These are phyloP conservation scores for Pocillopora grandis DNA, from an alignment of 92 coral and sea anemone species.

Conservation along the genomic window DNA sequence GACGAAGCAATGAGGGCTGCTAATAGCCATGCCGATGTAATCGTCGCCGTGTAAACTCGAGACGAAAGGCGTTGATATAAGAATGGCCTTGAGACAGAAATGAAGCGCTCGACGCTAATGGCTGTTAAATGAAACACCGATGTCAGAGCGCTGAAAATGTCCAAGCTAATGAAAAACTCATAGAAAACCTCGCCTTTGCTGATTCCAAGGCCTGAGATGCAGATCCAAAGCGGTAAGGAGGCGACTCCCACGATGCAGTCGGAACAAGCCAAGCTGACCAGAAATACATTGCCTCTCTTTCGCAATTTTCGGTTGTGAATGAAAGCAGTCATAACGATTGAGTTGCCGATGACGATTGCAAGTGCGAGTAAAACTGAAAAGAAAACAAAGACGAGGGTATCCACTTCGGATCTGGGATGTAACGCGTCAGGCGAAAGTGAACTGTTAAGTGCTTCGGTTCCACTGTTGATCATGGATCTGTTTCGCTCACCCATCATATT, in stretches of 20 bases:
- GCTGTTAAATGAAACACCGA: conserved; percentile 75
- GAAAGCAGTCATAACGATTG: conserved; percentile 46
- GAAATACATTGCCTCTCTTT: conserved; percentile 39
- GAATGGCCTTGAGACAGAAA: conserved; percentile 68
- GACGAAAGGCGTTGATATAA: conserved; percentile 49
- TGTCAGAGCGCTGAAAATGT: conserved; percentile 73
- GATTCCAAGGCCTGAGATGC: conserved; percentile 45
- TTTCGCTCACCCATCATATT: conserved; percentile 10
- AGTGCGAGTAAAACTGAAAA: conserved; percentile 48
- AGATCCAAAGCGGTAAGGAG: conserved; percentile 56
- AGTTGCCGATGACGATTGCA: conserved; percentile 47
- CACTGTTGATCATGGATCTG: not conserved
- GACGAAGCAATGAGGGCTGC: conserved; percentile 65
- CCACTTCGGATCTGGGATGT: conserved; percentile 15
- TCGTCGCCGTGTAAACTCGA: conserved; percentile 51
- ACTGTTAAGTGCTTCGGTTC: not conserved
- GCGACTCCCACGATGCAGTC: conserved; percentile 52
- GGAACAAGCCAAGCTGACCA: conserved; percentile 52
- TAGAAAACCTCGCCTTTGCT: conserved; percentile 38
- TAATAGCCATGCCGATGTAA: conserved; percentile 55
- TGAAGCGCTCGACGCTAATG: conserved; percentile 66
- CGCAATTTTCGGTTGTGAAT: conserved; percentile 33
- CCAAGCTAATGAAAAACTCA: conserved; percentile 67
- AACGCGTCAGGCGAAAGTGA: not conserved
- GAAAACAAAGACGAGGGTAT: conserved; percentile 23